These are phyloP conservation scores for Ara ararauna DNA, from an alignment of 2,797 vertebrate species.

Conservation along the genomic window DNA sequence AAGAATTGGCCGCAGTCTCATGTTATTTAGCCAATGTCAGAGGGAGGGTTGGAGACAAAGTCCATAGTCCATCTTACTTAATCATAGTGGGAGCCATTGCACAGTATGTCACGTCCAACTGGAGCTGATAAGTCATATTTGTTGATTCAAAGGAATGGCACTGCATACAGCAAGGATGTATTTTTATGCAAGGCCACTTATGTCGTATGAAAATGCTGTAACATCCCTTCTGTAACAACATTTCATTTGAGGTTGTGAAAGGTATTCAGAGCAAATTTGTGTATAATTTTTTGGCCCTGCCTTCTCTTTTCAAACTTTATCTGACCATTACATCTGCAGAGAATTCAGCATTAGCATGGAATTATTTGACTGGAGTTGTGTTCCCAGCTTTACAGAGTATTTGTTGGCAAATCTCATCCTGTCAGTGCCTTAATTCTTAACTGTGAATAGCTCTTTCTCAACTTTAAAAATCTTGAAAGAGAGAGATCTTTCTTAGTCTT, in stretches of 20 bases:
- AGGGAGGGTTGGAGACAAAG: not conserved
- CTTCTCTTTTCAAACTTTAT: not conserved
- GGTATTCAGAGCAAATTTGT: not conserved
- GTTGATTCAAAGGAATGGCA: not conserved
- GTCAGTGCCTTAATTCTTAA: slow-evolving; percentile 42
- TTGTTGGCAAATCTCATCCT: slow-evolving; percentile 25
- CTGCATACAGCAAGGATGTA: not conserved
- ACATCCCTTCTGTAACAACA: not conserved
- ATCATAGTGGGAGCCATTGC: not conserved
- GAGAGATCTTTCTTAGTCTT: slow-evolving; percentile 16
- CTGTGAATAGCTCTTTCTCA: slow-evolving; percentile 51
- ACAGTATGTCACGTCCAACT: not conserved
- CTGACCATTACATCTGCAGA: not conserved
- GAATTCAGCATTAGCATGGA: slow-evolving; percentile 12
- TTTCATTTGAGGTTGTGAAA: not conserved
- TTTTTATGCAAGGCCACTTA: not conserved
- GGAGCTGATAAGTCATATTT: not conserved
- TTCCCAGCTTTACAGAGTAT: not conserved
- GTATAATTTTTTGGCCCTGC: not conserved
- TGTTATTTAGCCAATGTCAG: not conserved
- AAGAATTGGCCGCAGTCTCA: not conserved
- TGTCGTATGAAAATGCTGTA: not conserved
- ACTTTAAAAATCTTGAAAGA: slow-evolving; percentile 3
- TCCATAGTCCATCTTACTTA: not conserved
- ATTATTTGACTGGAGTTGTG: slow-evolving; percentile 10